Conservation (phyloP, 23 tunicate genomes). For the Pegea sp. region DNA sequence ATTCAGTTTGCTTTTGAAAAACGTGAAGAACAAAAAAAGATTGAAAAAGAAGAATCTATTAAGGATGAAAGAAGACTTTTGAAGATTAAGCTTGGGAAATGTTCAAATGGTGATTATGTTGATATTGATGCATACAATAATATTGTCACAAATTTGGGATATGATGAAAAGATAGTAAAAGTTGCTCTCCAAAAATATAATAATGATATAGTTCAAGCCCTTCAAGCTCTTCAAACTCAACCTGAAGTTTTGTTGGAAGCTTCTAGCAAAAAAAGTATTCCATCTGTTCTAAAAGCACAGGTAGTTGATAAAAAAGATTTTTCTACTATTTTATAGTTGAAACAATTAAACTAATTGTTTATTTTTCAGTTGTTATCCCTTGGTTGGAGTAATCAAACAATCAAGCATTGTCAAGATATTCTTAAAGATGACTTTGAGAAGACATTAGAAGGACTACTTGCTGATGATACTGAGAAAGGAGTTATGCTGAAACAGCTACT, state of each 20-base stretch:
- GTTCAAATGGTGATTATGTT: constrained; percentile 38
- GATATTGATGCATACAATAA: constrained; percentile 33
- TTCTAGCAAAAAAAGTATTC: too few relatives aligned
- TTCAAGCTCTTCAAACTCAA: constrained; percentile 45
- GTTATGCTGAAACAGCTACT: too few relatives aligned
- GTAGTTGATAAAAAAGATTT: background rate
- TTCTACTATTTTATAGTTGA: too few relatives aligned
- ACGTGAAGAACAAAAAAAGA: constrained; percentile 37
- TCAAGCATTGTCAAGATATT: too few relatives aligned
- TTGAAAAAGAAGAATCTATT: constrained; percentile 33
- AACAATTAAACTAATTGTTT: too few relatives aligned
- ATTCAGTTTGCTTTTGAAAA: constrained; percentile 36
- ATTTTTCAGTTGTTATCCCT: too few relatives aligned
- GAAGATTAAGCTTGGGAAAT: constrained; percentile 22
- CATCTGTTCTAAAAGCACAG: too few relatives aligned
- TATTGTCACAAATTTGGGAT: constrained; percentile 34
- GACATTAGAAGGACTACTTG: background rate
- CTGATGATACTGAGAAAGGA: too few relatives aligned
- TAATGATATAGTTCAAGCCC: constrained; percentile 31
- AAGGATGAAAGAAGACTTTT: constrained; percentile 17
- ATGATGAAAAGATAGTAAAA: constrained; percentile 13
- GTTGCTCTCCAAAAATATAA: constrained; percentile 46
- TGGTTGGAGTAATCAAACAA: too few relatives aligned
- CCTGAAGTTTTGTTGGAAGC: too few relatives aligned
- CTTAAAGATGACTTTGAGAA: background rate